Percentiles rank a stretch among this genome's conserved stretches.
phyloP scores from a whole-genome alignment of 1,140 invertebrate genomes.

The Drosophila watanabei region DNA sequence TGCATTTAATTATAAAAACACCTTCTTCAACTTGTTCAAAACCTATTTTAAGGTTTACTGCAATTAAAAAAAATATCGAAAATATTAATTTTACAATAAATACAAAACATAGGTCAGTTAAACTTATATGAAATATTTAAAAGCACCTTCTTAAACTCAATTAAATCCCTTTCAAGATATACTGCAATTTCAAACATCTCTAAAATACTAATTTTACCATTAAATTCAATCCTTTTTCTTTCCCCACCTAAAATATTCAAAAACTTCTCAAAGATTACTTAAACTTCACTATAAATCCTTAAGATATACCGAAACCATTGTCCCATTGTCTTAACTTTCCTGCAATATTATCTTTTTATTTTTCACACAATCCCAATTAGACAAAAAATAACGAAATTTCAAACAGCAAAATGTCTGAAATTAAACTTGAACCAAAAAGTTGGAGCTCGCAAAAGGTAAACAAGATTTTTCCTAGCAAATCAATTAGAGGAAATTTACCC shows the following conservation, averaged over 20 bases:
- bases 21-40: too few relatives aligned
- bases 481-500: conserved; percentile 64
- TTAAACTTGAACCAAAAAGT: conserved; percentile 42
- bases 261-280: not conserved
- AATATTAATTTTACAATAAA: not conserved
- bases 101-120: too few relatives aligned
- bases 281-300: not conserved
- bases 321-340: not conserved
- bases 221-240: not conserved
- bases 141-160: not conserved
- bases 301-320: not conserved
- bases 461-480: conserved; percentile 55
- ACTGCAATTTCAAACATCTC: fast-evolving
- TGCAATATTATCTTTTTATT: not conserved
- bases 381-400: conserved; percentile 22
- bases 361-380: conserved; percentile 32
- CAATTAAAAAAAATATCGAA: not conserved
- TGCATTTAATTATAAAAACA: too few relatives aligned
- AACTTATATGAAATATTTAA: too few relatives aligned
- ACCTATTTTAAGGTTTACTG: too few relatives aligned
- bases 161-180: not conserved
- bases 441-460: conserved; percentile 16
- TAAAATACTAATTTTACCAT: not conserved
- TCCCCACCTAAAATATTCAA: not conserved
- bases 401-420: conserved; percentile 23